A percentile compares a stretch with the other conserved stretches of the same genome.
Conservation (phyloP, 2,888 invertebrate species). For the Netelia inedita region DNA sequence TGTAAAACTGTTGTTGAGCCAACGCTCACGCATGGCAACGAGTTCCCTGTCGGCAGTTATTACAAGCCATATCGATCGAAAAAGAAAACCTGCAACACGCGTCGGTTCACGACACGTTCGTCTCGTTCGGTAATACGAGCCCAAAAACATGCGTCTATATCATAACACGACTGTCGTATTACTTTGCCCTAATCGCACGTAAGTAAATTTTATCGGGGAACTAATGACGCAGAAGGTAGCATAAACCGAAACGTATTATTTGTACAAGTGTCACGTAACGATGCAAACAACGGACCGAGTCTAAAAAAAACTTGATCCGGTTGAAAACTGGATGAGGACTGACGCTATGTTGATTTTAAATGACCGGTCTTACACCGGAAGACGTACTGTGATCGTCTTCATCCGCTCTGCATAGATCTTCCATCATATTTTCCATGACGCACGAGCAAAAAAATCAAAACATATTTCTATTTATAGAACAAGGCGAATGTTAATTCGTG, state of each 20-base stretch:
- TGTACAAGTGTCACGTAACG: neutral
- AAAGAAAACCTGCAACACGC: neutral
- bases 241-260: neutral
- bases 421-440: conserved; percentile 55
- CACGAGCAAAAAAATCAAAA: neutral
- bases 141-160: too few relatives aligned
- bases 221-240: neutral
- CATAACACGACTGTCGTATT: too few relatives aligned
- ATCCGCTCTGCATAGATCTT: neutral
- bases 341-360: neutral
- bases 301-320: neutral
- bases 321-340: neutral
- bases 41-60: neutral
- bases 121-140: too few relatives aligned
- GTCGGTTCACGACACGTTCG: too few relatives aligned
- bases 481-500: conserved; percentile 47
- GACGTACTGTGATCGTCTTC: conserved; percentile 27
- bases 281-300: neutral
- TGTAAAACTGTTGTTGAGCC: neutral
- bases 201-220: too few relatives aligned
- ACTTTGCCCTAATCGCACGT: too few relatives aligned
- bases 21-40: conserved; percentile 9
- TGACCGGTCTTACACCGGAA: conserved; percentile 25
- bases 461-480: conserved; percentile 58
- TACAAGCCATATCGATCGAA: conserved; percentile 4